Conservation (phyloP, 2,888 invertebrate species). For the Amorpha juglandis region DNA sequence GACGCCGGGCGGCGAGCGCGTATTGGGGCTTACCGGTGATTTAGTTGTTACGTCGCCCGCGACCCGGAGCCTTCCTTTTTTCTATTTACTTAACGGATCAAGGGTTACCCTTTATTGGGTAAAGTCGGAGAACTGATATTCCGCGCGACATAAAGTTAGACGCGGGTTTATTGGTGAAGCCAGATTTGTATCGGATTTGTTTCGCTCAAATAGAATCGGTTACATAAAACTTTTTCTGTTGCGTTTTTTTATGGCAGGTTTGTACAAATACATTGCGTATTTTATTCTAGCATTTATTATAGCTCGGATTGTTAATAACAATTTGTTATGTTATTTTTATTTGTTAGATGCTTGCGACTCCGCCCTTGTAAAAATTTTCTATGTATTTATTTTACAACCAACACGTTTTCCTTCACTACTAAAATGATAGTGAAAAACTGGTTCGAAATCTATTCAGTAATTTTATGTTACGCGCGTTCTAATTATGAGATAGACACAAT, state of each 20-base stretch:
- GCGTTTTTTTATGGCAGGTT: background rate
- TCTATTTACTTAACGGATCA: constrained; percentile 83
- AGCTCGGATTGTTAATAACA: too few species aligned
- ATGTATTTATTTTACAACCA: too few species aligned
- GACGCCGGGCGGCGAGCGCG: constrained; percentile 62
- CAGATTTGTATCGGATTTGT: constrained; percentile 70
- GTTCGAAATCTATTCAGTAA: too few species aligned
- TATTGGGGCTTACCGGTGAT: constrained; percentile 79
- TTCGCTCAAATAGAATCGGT: constrained; percentile 29
- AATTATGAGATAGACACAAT: too few species aligned
- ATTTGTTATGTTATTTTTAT: too few species aligned
- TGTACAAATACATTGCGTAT: background rate
- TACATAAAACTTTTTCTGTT: constrained; percentile 22
- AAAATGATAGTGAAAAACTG: too few species aligned
- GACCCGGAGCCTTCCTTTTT: constrained; percentile 68
- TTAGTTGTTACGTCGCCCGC: constrained; percentile 75
- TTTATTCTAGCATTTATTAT: too few species aligned
- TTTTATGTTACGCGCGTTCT: too few species aligned
- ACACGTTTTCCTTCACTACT: too few species aligned
- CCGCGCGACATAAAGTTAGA: constrained; percentile 72
- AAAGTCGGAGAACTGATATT: constrained; percentile 81
- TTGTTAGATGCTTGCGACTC: too few species aligned
- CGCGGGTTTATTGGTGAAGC: constrained; percentile 65
- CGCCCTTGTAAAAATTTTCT: too few species aligned
- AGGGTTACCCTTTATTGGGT: constrained; percentile 81